phyloP scores from a whole-genome alignment of 2,113 vertebrate species.

The Dendrocopos noguchii region DNA sequence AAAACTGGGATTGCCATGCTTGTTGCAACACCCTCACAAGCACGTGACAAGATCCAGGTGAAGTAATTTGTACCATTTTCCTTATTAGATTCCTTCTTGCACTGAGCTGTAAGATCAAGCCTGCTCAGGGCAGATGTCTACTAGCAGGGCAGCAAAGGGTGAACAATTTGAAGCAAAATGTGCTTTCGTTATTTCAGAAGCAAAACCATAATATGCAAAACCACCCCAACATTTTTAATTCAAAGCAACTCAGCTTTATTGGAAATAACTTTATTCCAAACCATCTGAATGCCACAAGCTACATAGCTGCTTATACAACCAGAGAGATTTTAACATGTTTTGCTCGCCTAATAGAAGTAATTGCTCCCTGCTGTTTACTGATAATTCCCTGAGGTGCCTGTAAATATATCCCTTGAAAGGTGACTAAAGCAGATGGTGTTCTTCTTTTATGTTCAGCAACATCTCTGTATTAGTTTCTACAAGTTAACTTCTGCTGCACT shows the following conservation, averaged over 20 bases:
- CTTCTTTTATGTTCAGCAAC: background rate
- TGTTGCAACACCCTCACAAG: background rate
- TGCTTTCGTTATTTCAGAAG: background rate
- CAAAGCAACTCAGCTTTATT: background rate
- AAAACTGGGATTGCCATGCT: background rate
- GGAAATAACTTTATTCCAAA: background rate
- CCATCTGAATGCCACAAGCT: background rate
- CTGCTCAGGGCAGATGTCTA: background rate
- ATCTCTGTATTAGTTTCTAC: background rate
- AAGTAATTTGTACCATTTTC: background rate
- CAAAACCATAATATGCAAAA: background rate
- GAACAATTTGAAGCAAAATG: background rate
- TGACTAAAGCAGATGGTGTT: slow-evolving; percentile 35
- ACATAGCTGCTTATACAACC: background rate
- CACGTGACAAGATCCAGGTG: background rate
- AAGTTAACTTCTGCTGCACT: background rate
- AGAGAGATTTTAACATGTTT: background rate
- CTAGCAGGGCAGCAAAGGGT: background rate
- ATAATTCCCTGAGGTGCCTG: background rate
- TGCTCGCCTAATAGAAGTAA: slow-evolving; percentile 18
- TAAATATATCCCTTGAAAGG: background rate
- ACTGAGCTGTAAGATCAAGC: background rate
- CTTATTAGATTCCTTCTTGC: background rate
- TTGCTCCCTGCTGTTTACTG: background rate
- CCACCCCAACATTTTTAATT: background rate